Evolutionary conservation across 2,888 invertebrate species (phyloP), one percentile per base, ranked within the genome.

Genomic region (Vanessa cardui): DNA sequence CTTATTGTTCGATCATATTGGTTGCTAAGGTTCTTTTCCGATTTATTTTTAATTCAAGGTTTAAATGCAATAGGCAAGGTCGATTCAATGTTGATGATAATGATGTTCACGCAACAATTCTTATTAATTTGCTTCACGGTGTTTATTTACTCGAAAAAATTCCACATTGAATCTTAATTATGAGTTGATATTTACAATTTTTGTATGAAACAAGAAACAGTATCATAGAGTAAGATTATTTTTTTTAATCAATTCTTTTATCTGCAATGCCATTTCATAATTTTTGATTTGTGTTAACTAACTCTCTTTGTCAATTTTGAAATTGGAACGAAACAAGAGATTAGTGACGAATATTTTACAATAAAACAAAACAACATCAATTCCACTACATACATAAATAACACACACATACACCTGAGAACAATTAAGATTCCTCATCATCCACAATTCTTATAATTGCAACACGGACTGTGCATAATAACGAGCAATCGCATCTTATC

Each of bases 11-110:
- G 31, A 58, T 56, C 9, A 2, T 18, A 44, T 60, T 69, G 66
- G 65, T 70, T 64, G 67, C 66, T 72, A 67, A 69, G 69, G 62
- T 45, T 77, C 73, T 74, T 77, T 77, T 73, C 72, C 66, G 73
- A 73, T 75, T 70, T 71, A 73, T 71, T 74, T 75, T 68, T 63
- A 71, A 75, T 75, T 73, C 77, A 77, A 77, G 76, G 78, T 74
- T 70, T 67, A 59, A 68, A 71, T 71, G 75, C 74, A 73, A 74
- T 62, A 56, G 65, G 65, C 77, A 76, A 77, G 78, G 78, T 74
- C 56, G 66, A 26, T 62, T 44, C 60, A 33, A 58, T 68, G 65
- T 62, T 62, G 62, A 69, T 60, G 46, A 67, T 62, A 69, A 74
- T 73, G 62, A 71, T 61, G 59, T 70, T 66, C 74, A 73, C 74